phyloP scores from a whole-genome alignment of 2,888 invertebrate species.

The Phaedon cochleariae region DNA sequence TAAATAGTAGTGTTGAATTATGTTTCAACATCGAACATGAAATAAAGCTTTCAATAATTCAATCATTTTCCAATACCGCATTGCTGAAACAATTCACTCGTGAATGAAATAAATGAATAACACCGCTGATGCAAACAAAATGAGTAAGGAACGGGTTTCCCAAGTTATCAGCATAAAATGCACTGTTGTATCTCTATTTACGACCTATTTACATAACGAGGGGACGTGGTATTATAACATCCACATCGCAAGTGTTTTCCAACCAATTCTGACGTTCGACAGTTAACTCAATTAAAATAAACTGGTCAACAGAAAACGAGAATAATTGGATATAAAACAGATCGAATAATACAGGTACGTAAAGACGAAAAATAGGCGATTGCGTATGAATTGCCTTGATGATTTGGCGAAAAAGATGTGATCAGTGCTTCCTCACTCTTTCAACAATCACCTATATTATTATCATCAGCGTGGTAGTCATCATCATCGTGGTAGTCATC shows the following conservation, averaged over 20 bases:
- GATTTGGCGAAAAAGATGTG: too few species aligned
- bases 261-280: neutral
- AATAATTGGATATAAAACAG: neutral
- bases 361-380: too few species aligned
- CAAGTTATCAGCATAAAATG: neutral
- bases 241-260: neutral
- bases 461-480: too few species aligned
- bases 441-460: too few species aligned
- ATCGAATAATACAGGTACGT: neutral
- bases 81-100: neutral
- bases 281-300: neutral
- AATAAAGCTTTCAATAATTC: too few species aligned
- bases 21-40: too few species aligned
- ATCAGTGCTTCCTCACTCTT: too few species aligned
- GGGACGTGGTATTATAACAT: neutral
- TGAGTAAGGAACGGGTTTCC: neutral
- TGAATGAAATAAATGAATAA: neutral
- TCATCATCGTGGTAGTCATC: too few species aligned
- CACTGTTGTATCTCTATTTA: slow-evolving; percentile 2
- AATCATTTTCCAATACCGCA: neutral
- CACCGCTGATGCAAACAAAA: neutral
- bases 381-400: too few species aligned
- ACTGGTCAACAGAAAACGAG: neutral
- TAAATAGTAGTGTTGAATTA: too few species aligned
- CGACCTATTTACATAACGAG: slow-evolving; percentile 2